These are phyloP conservation scores for Lutraria lutraria DNA, from an alignment of 2,888 invertebrate genomes.

Conservation along the genomic window DNA sequence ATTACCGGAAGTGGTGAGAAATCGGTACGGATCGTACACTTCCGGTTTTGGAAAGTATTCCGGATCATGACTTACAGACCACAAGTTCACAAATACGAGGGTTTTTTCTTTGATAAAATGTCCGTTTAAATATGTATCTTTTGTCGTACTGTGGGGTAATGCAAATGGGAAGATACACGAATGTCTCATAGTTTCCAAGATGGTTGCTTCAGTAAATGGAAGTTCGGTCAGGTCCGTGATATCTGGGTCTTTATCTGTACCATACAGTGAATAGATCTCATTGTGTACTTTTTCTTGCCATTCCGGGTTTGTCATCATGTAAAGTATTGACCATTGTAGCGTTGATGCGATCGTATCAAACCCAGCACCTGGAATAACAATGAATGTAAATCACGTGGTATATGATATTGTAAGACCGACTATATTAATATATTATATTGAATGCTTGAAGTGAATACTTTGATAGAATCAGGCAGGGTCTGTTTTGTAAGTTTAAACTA, in stretches of 20 bases:
- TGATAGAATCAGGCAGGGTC: too few relatives aligned
- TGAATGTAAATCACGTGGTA: not conserved
- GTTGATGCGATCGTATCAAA: conserved; percentile 83
- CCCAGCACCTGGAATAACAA: conserved; percentile 78
- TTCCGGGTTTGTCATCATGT: conserved; percentile 78
- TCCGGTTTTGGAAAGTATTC: conserved; percentile 79
- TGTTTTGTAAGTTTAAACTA: not conserved
- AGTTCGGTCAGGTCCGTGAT: conserved; percentile 72
- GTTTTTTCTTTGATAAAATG: conserved; percentile 76
- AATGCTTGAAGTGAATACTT: too few relatives aligned
- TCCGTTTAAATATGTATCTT: conserved; percentile 73
- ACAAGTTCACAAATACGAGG: conserved; percentile 81
- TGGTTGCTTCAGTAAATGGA: conserved; percentile 80
- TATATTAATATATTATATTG: too few relatives aligned
- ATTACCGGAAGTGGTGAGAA: conserved; percentile 69
- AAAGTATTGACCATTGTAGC: conserved; percentile 81
- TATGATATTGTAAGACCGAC: not conserved
- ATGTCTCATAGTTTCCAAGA: conserved; percentile 79
- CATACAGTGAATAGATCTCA: conserved; percentile 78
- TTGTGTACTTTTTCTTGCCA: conserved; percentile 78
- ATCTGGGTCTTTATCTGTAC: conserved; percentile 72
- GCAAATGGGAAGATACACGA: conserved; percentile 82
- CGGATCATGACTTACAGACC: conserved; percentile 81
- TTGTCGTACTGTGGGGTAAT: conserved; percentile 82
- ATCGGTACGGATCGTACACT: conserved; percentile 79